These are phyloP conservation scores for Pomatostomus ruficeps DNA, from an alignment of 2,113 vertebrate species.

Conservation along the genomic window DNA sequence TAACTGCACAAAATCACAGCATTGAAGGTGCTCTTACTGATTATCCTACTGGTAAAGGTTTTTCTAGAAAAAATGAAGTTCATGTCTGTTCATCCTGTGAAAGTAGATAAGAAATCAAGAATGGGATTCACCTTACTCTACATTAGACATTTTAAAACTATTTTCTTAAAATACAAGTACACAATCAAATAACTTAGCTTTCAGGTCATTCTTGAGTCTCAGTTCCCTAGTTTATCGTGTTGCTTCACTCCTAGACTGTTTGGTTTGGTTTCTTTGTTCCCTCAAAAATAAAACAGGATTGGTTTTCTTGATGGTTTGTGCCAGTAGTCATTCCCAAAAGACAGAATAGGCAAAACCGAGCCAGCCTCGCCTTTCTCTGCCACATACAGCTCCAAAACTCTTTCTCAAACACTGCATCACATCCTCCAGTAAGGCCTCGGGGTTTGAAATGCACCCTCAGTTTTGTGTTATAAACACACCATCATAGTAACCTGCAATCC, in stretches of 20 bases:
- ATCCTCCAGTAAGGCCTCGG: not conserved
- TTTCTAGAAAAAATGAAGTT: not conserved
- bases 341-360: not conserved
- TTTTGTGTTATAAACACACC: conserved; percentile 7
- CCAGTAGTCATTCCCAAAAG: not conserved
- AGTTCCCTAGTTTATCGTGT: not conserved
- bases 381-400: not conserved
- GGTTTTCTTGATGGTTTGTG: not conserved
- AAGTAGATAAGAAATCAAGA: not conserved
- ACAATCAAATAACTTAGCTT: not conserved
- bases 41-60: not conserved
- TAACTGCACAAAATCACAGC: not conserved
- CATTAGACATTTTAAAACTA: not conserved
- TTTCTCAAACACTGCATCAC: not conserved
- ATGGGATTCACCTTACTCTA: not conserved
- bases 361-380: not conserved
- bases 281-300: not conserved
- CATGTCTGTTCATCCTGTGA: not conserved
- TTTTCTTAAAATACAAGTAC: not conserved
- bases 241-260: not conserved
- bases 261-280: not conserved
- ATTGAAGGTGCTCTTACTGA: not conserved
- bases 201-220: not conserved
- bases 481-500: not conserved
- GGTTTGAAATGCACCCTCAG: not conserved